Conservation (phyloP, 2,797 vertebrate genomes). For the Rhinophrynus dorsalis region DNA sequence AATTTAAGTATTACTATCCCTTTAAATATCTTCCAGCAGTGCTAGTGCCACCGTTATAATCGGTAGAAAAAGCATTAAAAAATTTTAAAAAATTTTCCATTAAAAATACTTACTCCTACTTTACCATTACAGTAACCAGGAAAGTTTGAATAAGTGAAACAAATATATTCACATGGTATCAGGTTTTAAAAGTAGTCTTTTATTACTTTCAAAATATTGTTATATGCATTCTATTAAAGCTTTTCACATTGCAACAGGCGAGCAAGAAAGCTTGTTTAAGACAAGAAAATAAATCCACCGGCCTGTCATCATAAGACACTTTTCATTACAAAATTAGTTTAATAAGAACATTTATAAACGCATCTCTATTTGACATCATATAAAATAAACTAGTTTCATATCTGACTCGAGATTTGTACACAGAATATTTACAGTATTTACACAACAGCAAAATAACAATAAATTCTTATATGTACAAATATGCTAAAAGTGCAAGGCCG, state of each 20-base stretch:
- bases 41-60: no score
- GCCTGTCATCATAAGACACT: slow-evolving; percentile 59
- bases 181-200: slow-evolving; percentile 55
- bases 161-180: neutral
- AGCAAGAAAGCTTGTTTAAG: slow-evolving; percentile 52
- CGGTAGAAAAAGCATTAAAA: no score
- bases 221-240: slow-evolving; percentile 66
- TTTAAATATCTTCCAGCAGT: no score
- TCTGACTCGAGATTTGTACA: slow-evolving; percentile 48
- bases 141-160: no score
- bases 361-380: slow-evolving; percentile 63
- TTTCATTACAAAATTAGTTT: slow-evolving; percentile 65
- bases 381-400: slow-evolving; percentile 66
- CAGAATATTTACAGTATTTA: slow-evolving; percentile 59
- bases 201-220: slow-evolving; percentile 61
- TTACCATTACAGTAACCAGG: no score
- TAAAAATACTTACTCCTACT: no score
- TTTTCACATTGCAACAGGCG: slow-evolving; percentile 44
- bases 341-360: slow-evolving; percentile 64
- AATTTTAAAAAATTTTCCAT: no score
- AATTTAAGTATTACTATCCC: no score
- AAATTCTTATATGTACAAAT: slow-evolving; percentile 61
- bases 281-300: slow-evolving; percentile 64
- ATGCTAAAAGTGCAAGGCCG: slow-evolving; percentile 66
- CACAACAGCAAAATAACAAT: slow-evolving; percentile 53